Conservation (phyloP, 2,113 vertebrate species). For the Noturus placidus region DNA sequence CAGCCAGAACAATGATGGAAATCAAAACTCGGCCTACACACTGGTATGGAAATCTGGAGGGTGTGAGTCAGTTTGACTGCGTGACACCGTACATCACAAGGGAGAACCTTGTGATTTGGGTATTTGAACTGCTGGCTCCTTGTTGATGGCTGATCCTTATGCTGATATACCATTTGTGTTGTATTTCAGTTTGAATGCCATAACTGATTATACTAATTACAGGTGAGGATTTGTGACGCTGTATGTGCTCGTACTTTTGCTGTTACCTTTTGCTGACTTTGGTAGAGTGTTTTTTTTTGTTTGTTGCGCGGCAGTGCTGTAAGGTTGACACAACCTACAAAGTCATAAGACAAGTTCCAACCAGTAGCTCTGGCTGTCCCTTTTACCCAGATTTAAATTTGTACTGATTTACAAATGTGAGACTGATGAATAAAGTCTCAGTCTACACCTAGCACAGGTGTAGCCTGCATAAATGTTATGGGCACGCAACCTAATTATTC, state of each 20-base stretch:
- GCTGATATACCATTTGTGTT: slow-evolving; percentile 1
- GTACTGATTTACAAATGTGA: background rate
- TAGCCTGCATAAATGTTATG: background rate
- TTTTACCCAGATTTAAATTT: background rate
- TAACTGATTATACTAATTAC: background rate
- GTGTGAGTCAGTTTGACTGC: slow-evolving; percentile 55
- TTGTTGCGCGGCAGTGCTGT: too few relatives aligned
- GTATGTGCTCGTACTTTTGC: background rate
- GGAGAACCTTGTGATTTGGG: slow-evolving; percentile 27
- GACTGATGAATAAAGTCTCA: background rate
- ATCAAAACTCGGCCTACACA: slow-evolving; percentile 47
- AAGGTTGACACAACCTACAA: background rate
- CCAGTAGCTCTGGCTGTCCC: background rate
- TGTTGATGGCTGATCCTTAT: slow-evolving; percentile 39
- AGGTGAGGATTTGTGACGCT: background rate
- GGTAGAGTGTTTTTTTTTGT: background rate
- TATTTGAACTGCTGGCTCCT: slow-evolving; percentile 25
- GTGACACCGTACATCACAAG: slow-evolving; percentile 56
- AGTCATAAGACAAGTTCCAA: background rate
- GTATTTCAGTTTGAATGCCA: slow-evolving; percentile 3
- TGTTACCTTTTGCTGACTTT: background rate
- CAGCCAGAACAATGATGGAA: slow-evolving; percentile 56
- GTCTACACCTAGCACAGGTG: background rate
- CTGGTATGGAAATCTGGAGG: slow-evolving; percentile 66
- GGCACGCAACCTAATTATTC: background rate